A percentile compares a stretch with the other conserved stretches of the same genome.
Evolutionary conservation across 2,888 invertebrate genomes (phyloP).

Genomic region (Acrobasis repandana): DNA sequence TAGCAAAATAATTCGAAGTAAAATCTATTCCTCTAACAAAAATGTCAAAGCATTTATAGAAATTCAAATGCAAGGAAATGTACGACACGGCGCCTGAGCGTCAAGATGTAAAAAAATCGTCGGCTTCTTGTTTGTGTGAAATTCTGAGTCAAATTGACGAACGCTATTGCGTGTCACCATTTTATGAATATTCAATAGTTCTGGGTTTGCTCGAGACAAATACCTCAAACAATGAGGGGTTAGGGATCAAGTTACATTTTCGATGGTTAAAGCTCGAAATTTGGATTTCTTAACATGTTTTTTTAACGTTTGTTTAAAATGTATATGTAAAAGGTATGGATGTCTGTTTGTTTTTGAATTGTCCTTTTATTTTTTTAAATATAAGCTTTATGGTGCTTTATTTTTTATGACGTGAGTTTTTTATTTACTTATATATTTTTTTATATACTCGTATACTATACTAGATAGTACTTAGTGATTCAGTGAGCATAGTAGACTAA

Average conservation of each 20-base stretch:
- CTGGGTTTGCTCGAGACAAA: slow-evolving; percentile 45
- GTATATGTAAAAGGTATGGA: not conserved
- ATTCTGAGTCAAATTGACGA: slow-evolving; percentile 76
- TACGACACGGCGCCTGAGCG: slow-evolving; percentile 36
- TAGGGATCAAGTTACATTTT: slow-evolving; percentile 44
- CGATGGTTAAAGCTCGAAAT: slow-evolving; percentile 2
- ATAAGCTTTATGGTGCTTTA: not conserved
- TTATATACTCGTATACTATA: too few species aligned
- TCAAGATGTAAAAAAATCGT: slow-evolving; percentile 48
- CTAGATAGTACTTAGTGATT: too few species aligned
- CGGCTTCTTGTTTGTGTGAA: slow-evolving; percentile 73
- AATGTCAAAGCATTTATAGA: not conserved
- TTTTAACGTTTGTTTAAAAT: not conserved
- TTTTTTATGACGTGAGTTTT: not conserved
- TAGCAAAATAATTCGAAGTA: not conserved
- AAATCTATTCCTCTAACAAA: not conserved
- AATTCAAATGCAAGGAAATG: not conserved
- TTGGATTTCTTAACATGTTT: slow-evolving; percentile 12
- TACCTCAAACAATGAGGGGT: slow-evolving; percentile 38
- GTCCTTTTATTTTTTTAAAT: not conserved
- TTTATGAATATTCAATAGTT: slow-evolving; percentile 73
- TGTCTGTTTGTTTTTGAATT: not conserved
- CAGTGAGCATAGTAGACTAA: too few species aligned
- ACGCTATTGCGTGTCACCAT: slow-evolving; percentile 50
- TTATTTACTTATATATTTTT: too few species aligned